Base-by-base conservation (phyloP, 2,797 vertebrate genomes). In the Cyclura pinguis region DNA sequence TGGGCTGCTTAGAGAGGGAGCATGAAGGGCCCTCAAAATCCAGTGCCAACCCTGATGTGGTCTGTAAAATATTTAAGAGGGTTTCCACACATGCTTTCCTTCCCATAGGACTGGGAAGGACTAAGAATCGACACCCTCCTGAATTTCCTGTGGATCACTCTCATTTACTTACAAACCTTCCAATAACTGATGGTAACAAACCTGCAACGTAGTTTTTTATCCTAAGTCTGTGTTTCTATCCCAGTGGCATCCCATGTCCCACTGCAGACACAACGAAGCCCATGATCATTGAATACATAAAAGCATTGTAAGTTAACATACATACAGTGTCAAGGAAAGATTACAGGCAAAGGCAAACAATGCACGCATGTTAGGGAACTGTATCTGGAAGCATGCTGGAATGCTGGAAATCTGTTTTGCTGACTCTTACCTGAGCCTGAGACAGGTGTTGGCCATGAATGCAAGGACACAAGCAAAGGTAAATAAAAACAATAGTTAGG, bases 401-500 rank as follows among this genome's bases (percentile, higher is more conserved):
- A 92, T 9, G 2, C 86, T 91, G 78, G 81, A 35, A 85, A 35
- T 93, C 5, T 87, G 52, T 86, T 93, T 92, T 50, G 89, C 80
- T 86, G 74, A 89, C n/a, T 86, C 97, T 97, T 96, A 98, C 97
- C 97, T 98, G 97, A 88, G 97, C 97, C 97, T 98, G 97, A 74
- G 88, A 88, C 78, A 89, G 89, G 84, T 5, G 84, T 92, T 94
- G 86, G 90, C n/a, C 92, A 93, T 91, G 93, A 92, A n/a, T 5
- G 84, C 87, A 82, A 94, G 80, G 67, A 42, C 92, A 85, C 74
- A 91, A 85, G 0, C 27, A 88, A 93, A 92, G 9, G 92, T 4
- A 96, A 92, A 94, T 89, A 93, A 57, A 94, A 91, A 93, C 42
- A 92, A 91, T 52, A 0, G 86, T 92, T 93, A 94, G 73, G 87